Evolutionary conservation across 1,140 invertebrate genomes (phyloP), one percentile per base, ranked within the genome.

Genomic region (Drosophila varians): DNA sequence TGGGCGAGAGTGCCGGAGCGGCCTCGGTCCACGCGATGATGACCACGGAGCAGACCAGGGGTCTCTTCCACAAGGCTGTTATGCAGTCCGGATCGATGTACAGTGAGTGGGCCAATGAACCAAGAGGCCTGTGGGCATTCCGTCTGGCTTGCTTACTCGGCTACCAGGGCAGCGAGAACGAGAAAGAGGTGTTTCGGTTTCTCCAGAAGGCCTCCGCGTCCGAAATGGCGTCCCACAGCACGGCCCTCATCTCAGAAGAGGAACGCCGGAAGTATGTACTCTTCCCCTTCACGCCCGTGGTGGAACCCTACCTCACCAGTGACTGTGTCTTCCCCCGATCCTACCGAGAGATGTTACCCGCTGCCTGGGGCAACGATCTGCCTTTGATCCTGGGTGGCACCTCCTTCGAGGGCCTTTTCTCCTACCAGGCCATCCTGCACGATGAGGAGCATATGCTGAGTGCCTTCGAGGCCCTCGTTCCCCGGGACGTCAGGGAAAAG

Each of bases 21-120:
- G 89, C 79, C 0, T 89, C 89, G 2, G 58, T 77, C 0, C 74
- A 88, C 25, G 55, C 68, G n/a, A 68, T 91, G 53, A 72, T 88
- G 61, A 55, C 65, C 16, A 89, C 80, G 0, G 72, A 79, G 6
- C 74, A 90, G 53, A 76, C 90, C 1, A 66, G 75, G 91, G 93
- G 93, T 18, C 80, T 94, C 23, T 94, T 94, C 48, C 92, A 93
- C 64, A 93, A 93, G 91, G 93, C 92, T 16, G 94, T 94, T 28
- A 84, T 92, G 18, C 92, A 93, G 77, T 94, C 93, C 43, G 94
- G 94, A 0, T 92, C 92, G 2, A 83, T 92, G 14, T 72, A 93
- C 34, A 83, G 91, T 47, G 87, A 88, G 12, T 89, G 88, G 86
- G 86, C 75, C 19, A 58, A 56, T n/a, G 58, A 72, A 8, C 55